phyloP scores from a whole-genome alignment of 1,140 invertebrate species.

The Neotoxoptera formosana region DNA sequence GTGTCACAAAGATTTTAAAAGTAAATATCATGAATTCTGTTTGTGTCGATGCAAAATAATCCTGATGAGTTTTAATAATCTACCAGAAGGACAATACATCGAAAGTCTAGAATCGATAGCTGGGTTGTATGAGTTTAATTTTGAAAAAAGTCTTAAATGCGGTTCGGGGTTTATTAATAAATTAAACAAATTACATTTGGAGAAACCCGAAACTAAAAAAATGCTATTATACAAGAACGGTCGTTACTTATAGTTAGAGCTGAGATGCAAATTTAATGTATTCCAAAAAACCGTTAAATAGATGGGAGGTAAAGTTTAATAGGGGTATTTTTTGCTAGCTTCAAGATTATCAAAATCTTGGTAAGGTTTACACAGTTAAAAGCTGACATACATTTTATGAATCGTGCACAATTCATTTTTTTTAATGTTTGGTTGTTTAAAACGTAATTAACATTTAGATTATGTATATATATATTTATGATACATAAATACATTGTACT shows the following conservation, averaged over 20 bases:
- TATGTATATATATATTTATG: background rate
- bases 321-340: slow-evolving; percentile 19
- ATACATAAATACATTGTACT: background rate
- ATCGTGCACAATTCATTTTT: background rate
- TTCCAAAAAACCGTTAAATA: background rate
- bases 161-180: background rate
- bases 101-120: background rate
- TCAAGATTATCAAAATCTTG: slow-evolving; percentile 27
- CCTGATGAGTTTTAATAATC: background rate
- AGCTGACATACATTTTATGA: background rate
- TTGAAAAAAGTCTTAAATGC: background rate
- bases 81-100: background rate
- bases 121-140: background rate
- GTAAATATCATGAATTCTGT: background rate
- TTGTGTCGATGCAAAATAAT: background rate
- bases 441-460: background rate
- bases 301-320: background rate
- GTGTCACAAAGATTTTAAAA: background rate
- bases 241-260: background rate
- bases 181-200: slow-evolving; percentile 3
- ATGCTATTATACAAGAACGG: background rate
- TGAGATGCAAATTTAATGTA: slow-evolving; percentile 32
- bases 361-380: background rate
- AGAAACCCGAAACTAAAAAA: background rate
- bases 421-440: background rate